Evolutionary conservation across 2,113 vertebrate species (phyloP).

Genomic region (Nothobranchius furzeri): DNA sequence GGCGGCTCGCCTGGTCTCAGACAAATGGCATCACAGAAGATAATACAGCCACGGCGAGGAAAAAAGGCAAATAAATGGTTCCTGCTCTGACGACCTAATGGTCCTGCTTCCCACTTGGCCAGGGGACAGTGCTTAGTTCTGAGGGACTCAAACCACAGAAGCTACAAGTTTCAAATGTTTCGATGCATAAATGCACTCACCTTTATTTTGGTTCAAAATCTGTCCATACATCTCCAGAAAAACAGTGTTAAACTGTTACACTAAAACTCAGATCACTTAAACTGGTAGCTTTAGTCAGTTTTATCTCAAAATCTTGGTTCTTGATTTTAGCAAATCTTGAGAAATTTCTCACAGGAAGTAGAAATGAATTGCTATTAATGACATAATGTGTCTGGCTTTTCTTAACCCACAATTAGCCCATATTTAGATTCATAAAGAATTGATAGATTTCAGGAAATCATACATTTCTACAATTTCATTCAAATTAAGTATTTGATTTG

Average conservation of each 20-base stretch:
- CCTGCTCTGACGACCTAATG: slow-evolving; percentile 58
- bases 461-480: too few species aligned
- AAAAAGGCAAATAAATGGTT: slow-evolving; percentile 66
- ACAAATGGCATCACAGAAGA: slow-evolving; percentile 74
- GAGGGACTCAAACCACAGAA: slow-evolving; percentile 19
- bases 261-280: too few species aligned
- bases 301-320: too few species aligned
- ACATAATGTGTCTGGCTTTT: too few species aligned
- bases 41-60: slow-evolving; percentile 64
- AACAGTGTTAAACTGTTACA: slow-evolving; percentile 3
- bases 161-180: slow-evolving; percentile 10
- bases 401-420: too few species aligned
- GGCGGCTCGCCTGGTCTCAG: slow-evolving; percentile 56
- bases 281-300: too few species aligned
- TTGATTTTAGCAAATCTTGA: too few species aligned
- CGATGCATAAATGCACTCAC: not conserved
- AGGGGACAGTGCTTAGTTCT: slow-evolving; percentile 32
- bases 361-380: too few species aligned
- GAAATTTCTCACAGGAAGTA: too few species aligned
- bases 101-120: slow-evolving; percentile 45
- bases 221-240: slow-evolving; percentile 15
- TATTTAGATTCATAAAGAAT: too few species aligned
- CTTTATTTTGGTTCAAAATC: slow-evolving; percentile 6
- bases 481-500: too few species aligned
- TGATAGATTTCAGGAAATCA: too few species aligned